phyloP scores from a whole-genome alignment of 1,140 invertebrate genomes.

The Subanguina moxae region DNA sequence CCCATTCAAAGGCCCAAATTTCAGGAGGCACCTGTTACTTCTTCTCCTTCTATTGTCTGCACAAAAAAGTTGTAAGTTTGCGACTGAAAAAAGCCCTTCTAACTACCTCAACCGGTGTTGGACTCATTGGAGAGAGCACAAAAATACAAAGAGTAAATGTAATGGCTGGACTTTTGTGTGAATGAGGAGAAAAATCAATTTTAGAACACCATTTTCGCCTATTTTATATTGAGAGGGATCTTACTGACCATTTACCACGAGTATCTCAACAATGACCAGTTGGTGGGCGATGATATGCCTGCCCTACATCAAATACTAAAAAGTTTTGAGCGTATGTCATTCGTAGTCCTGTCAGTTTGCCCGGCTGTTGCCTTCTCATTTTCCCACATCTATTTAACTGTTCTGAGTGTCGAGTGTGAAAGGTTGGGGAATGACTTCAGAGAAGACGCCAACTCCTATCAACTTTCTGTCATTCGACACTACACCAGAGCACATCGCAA shows the following conservation, averaged over 20 bases:
- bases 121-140: neutral
- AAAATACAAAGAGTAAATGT: neutral
- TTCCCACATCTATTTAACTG: neutral
- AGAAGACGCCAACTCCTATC: neutral
- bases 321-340: neutral
- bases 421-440: neutral
- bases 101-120: neutral
- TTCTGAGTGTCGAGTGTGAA: neutral
- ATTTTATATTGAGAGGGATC: neutral
- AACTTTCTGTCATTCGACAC: slow-evolving; percentile 6
- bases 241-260: neutral
- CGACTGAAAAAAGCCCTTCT: neutral
- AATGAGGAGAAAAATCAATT: neutral
- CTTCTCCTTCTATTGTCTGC: neutral
- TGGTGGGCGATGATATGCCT: neutral
- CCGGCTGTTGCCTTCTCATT: neutral
- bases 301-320: neutral
- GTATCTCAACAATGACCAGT: neutral
- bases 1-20: no score
- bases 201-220: neutral
- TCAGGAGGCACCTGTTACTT: neutral
- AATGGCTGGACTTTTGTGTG: neutral
- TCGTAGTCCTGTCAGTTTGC: neutral
- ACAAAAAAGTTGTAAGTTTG: neutral
- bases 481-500: slow-evolving; percentile 2